Base-by-base conservation (phyloP, 2,888 invertebrate species). In the Lepidonotus clava region DNA sequence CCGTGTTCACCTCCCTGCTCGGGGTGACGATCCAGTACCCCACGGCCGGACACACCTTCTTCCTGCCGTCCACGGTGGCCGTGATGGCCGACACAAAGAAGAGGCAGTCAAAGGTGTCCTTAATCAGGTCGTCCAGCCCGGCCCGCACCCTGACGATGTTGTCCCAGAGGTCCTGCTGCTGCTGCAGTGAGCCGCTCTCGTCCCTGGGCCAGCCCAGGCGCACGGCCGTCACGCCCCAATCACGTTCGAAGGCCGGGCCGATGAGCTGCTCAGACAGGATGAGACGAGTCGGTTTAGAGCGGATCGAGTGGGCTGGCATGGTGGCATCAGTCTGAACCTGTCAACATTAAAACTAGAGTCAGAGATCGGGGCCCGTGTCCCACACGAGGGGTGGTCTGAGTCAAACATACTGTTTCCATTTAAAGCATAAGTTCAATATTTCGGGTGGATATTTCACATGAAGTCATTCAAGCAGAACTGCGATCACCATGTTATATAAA, bases 51-150 rank as follows among this genome's bases (percentile, higher is more conserved):
- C 6, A 0, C 28, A 80, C 51, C 0, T n/a, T 21, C 46, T 51
- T 80, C 28, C 46, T 46, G 8, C 28, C 28, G 28, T 28, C 28
- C 41, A 80, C 28, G 5, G 80, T 41, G 46, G 80, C 80, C 6
- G 80, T 80, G 2, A 80, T 41, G 80, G 80, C 41, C 6, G 80
- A 80, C 18, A 80, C 24, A 24, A 51, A 41, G 46, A 80, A 51
- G 24, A 80, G 46, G 28, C 1, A 8, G 28, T 51, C 46, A 34
- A 46, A 46, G 46, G 46, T 28, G 46, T 41, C 24, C 46, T 46
- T 51, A 14, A 80, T 21, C 1, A 80, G 18, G 36, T 38, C 71
- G 38, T 71, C 71, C 14, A 71, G 38, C 71, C 71, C 71, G 38
- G 36, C 71, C 2, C 71, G 71, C 36, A 71, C 36, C 34, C n/a